Percentiles rank a stretch among this genome's conserved stretches.
phyloP scores from a whole-genome alignment of 2,113 vertebrate species.

The Ginglymostoma cirratum region DNA sequence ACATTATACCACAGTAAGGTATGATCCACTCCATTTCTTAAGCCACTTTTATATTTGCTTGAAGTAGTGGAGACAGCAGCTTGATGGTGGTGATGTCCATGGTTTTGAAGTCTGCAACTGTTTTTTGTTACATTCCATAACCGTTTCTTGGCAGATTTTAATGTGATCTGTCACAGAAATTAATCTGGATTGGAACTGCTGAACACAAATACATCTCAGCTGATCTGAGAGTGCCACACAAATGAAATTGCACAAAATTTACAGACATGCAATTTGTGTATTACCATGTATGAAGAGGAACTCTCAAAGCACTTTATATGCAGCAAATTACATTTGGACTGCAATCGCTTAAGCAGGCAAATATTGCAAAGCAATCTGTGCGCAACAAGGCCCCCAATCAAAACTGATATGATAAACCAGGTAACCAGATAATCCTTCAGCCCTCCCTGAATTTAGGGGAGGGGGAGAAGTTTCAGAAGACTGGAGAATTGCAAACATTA shows the following conservation, averaged over 20 bases:
- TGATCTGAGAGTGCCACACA: background rate
- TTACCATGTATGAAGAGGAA: background rate
- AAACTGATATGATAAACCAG: background rate
- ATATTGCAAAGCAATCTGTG: background rate
- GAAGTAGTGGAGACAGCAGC: background rate
- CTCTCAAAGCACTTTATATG: background rate
- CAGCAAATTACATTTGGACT: background rate
- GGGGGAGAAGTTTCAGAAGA: no score
- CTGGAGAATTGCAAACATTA: no score
- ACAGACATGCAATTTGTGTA: background rate
- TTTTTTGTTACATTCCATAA: background rate
- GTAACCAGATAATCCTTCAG: background rate
- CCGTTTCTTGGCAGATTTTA: background rate
- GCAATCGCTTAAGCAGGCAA: background rate
- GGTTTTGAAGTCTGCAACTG: background rate
- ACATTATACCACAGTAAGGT: background rate
- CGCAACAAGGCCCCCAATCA: background rate
- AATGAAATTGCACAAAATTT: background rate
- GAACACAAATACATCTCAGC: background rate
- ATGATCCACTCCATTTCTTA: background rate
- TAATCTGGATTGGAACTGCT: background rate
- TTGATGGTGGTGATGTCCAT: background rate
- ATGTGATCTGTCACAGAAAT: background rate
- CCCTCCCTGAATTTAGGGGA: no score
- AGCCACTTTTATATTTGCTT: background rate